Base-by-base conservation (phyloP, 2,113 vertebrate species). In the Cettia cetti region DNA sequence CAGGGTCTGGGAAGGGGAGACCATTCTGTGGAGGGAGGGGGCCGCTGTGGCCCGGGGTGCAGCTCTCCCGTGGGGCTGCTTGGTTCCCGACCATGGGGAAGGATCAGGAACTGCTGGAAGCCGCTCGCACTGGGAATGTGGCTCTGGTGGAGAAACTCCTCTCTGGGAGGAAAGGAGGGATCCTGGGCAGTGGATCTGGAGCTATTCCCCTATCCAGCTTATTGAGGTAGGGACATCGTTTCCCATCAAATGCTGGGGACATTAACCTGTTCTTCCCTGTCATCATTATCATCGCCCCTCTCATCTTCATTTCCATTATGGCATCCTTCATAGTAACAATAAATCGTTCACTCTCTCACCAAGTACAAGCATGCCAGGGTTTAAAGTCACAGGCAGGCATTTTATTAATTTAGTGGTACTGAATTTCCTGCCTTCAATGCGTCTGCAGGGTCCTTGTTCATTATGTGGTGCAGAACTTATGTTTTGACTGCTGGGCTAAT, bases 81-180 rank as follows among this genome's bases (percentile, higher is more conserved):
- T 11, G 94, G 57, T 80, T 65, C 71, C 86, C 97, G 97, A 97
- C 97, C 97, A 99, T 99, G 99, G 99, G 99, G 77, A 99, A 99
- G 97, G 99, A 99, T 97, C 99, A 99, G 98, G 99, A 99, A 97
- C 99, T 99, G 94, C 98, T 99, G 98, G 99, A 99, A 97, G 99
- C 99, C 83, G 98, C 99, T 96, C 99, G 99, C 92, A 99, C 99
- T 72, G 99, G 99, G 97, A 99, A 99, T 96, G 99, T 99, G 95
- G 98, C 98, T 97, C 95, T 99, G 98, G 99, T 99, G 98, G 99
- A 99, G 98, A 99, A 99, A 98, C 97, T 99, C 97, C 97, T 99
- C 93, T 99, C 98, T 96, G 99, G 99, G 82, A 99, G 98, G 98
- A 99, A 98, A 97, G 99, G 99, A 97, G 99, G 99, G 97, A 98